Evolutionary conservation across 2,113 vertebrate species (phyloP), one percentile per base, ranked within the genome.

Genomic region (Melanerpes aurifrons): DNA sequence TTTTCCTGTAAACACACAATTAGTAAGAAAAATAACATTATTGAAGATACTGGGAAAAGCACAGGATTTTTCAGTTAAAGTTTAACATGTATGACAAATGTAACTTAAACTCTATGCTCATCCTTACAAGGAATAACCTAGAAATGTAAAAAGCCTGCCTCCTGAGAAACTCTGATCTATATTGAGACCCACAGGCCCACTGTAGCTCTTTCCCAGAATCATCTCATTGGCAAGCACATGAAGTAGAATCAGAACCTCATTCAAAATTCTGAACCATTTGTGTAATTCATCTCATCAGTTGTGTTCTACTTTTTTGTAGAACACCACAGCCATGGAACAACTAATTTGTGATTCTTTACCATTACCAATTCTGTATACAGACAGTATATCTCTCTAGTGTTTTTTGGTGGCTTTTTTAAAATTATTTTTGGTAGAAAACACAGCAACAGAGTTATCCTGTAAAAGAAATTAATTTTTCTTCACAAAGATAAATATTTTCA

Each of bases 1-100:
- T 97, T 97, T 43, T 96, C 97, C 97, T 97, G 92, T 32, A 53
- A 95, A 83, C 13, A 90, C 59, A 58, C 15, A 93, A 91, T 53
- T 4, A 71, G 22, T 63, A 73, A 91, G 43, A 94, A 81, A 17
- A 79, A 48, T 9, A 82, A 74, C 22, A 62, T 66, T n/a, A 70
- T 6, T 48, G 64, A 91, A 93, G 78, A 47, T n/a, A 81, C 1
- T 8, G 8, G 4, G 4, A 12, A 64, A 84, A 77, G 16, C 20
- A 89, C 8, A 35, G 43, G 21, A 45, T 74, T 79, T 67, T n/a
- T 19, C 59, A 72, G 50, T 29, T 59, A 17, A 61, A 29, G 17
- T 6, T 69, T 8, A 90, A 68, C 20, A 31, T 3, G 1, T 48
- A 76, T 71, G 28, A 73, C 31, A 59, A 64, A 15, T 63, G 14